A percentile compares a stretch with the other conserved stretches of the same genome.
Evolutionary conservation across 1,140 invertebrate genomes (phyloP).

Genomic region (Bombus superbus): DNA sequence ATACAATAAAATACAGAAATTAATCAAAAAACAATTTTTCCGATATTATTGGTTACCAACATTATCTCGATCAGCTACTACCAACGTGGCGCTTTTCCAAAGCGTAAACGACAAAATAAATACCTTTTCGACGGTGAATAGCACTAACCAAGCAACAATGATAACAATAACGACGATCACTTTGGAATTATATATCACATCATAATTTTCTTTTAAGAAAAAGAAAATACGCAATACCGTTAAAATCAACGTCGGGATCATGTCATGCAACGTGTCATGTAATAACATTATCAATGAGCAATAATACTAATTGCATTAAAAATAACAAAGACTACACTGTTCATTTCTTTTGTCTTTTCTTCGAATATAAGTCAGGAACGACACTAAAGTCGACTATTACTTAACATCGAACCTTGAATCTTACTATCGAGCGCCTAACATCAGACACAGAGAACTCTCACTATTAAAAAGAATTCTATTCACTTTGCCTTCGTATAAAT

Average conservation of each 20-base stretch:
- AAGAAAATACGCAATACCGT: background rate
- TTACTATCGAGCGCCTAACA: background rate
- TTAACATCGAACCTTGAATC: background rate
- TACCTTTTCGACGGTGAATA: background rate
- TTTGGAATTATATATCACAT: background rate
- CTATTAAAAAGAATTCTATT: background rate
- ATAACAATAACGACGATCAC: slow-evolving; percentile 19
- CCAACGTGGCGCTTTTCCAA: background rate
- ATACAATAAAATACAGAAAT: background rate
- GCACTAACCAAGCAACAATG: background rate
- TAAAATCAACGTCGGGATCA: background rate
- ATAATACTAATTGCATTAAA: background rate
- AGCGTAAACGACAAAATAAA: background rate
- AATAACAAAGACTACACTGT: background rate
- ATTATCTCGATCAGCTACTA: no score
- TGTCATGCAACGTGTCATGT: background rate
- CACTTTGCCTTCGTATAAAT: background rate
- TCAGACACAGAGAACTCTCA: background rate
- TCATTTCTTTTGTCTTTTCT: background rate
- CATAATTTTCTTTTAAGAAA: background rate
- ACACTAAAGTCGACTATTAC: background rate
- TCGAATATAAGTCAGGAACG: background rate
- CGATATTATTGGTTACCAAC: no score
- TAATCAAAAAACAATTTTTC: no score
- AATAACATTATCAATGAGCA: background rate